These are phyloP conservation scores for Pheosia gnoma DNA, from an alignment of 2,888 invertebrate genomes.

Conservation along the genomic window DNA sequence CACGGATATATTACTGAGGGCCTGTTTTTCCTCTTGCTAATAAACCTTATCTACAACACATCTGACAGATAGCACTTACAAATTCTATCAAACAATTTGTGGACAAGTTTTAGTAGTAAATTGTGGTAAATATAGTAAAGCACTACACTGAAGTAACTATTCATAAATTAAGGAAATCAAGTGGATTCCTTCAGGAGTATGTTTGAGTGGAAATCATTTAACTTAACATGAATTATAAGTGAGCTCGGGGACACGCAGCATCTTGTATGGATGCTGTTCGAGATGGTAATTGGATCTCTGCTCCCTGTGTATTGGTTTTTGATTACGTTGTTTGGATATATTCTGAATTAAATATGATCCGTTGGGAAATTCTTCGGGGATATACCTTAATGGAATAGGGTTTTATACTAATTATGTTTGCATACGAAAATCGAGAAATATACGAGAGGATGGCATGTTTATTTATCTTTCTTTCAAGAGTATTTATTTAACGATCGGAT, in stretches of 20 bases:
- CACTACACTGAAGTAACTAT: background rate
- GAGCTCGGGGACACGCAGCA: conserved; percentile 23
- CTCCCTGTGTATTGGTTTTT: conserved; percentile 18
- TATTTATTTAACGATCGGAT: background rate
- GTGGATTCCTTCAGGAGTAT: background rate
- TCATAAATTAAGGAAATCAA: conserved; percentile 25
- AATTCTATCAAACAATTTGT: no score
- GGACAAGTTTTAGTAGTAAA: no score
- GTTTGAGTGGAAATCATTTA: conserved; percentile 31
- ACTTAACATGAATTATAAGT: conserved; percentile 37
- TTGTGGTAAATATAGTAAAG: background rate
- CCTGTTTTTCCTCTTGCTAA: no score
- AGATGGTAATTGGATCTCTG: conserved; percentile 20
- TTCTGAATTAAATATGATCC: conserved; percentile 5
- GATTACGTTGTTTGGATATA: conserved; percentile 1
- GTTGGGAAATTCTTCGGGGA: background rate
- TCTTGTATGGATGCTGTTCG: conserved; percentile 8
- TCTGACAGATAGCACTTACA: no score
- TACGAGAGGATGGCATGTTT: background rate
- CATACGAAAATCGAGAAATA: background rate
- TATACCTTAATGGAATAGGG: background rate
- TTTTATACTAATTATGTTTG: background rate
- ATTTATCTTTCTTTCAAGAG: background rate
- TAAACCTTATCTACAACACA: no score
- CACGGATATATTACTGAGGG: no score